phyloP scores from a whole-genome alignment of 2,888 invertebrate species.

The Sacculina carcini region DNA sequence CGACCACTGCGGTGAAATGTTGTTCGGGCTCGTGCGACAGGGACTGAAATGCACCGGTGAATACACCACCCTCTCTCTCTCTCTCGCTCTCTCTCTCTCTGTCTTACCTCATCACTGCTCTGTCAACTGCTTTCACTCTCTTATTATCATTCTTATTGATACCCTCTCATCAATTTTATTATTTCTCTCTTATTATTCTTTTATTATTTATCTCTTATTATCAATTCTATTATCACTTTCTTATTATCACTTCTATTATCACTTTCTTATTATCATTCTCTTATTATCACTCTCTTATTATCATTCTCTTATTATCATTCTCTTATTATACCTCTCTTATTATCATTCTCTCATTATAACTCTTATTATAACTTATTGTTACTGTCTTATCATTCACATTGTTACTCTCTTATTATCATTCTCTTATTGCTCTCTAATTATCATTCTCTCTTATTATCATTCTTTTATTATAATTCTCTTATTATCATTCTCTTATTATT shows the following conservation, averaged over 20 bases:
- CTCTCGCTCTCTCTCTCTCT: slow-evolving; percentile 71
- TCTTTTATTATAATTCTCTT: neutral
- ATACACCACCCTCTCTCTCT: slow-evolving; percentile 40
- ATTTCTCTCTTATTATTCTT: no score
- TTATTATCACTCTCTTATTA: no score
- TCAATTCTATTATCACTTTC: no score
- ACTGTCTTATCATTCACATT: no score
- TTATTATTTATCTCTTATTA: no score
- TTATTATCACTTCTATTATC: no score
- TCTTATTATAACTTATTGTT: no score
- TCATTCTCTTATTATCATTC: no score
- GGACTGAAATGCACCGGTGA: slow-evolving; percentile 96
- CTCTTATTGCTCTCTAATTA: neutral
- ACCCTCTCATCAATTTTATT: no score
- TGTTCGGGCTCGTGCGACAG: slow-evolving; percentile 90
- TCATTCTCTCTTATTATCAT: neutral
- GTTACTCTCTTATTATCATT: no score
- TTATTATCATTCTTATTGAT: neutral
- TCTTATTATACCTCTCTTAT: no score
- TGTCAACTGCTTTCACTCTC: neutral
- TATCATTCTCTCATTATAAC: neutral
- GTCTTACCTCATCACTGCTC: neutral
- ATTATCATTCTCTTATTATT: neutral
- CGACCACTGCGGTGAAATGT: slow-evolving; percentile 98
- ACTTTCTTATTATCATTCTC: no score